Base-by-base conservation (phyloP, 2,888 invertebrate genomes). In the Arge pagana region DNA sequence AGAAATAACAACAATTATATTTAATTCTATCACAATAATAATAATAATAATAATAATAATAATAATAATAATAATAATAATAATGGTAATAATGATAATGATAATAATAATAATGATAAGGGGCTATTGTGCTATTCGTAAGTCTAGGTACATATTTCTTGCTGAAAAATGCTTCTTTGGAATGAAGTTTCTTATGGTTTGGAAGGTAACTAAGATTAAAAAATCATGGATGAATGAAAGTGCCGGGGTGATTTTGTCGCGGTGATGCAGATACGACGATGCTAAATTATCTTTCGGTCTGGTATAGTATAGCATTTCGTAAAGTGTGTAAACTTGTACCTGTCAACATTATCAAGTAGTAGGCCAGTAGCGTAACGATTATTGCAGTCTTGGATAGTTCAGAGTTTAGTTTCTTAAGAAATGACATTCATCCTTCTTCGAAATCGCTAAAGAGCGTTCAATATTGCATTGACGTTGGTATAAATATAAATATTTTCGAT, bases 301-400 rank as follows among this genome's bases (percentile, higher is more conserved):
- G n/a, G n/a, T n/a, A n/a, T n/a, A n/a, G 33, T 45, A 15, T 45
- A 8, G 15, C 13, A 15, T 33, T n/a, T 33, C 33, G 30, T 33
- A 24, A 23, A n/a, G 13, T 28, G 16, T 40, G 28, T 28, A 18
- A 31, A 39, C 15, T 13, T 10, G 6, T 50, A 50, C 49, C 40
- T 23, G 40, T 40, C 15, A 31, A 18, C 31, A 40, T 31, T 51
- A 36, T 43, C 36, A 50, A 24, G 59, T 51, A 64, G 63, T 71
- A 72, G 71, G 71, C 71, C 71, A 72, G 69, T 67, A n/a, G n/a
- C n/a, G 66, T 70, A 67, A 62, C 66, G 63, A 65, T 70, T 68
- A 68, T 71, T 70, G 70, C 71, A 72, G 71, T 72, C 70, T 71
- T 70, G 64, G 70, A 63, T 66, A 64, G 64, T 67, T 64, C 60